Conservation (phyloP, 2,888 invertebrate genomes). For the Cyrtodaria siliqua region DNA sequence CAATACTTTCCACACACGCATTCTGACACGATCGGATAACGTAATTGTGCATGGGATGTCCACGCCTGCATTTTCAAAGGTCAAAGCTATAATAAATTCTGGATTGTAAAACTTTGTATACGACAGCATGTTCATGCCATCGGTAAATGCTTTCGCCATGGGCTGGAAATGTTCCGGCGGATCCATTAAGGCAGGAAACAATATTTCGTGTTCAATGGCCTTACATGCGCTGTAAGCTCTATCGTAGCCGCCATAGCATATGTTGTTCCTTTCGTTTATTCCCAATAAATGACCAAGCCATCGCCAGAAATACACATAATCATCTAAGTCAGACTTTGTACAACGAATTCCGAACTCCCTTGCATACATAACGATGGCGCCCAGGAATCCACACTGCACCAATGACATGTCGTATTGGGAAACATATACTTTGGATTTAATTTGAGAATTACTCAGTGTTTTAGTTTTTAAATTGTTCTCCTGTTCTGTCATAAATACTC, state of each 20-base stretch:
- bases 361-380: constrained; percentile 89
- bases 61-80: background rate
- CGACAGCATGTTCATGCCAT: constrained; percentile 65
- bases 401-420: constrained; percentile 94
- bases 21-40: background rate
- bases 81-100: constrained; percentile 11
- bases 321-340: constrained; percentile 90
- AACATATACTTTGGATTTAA: constrained; percentile 86
- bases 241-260: constrained; percentile 72
- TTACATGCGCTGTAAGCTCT: constrained; percentile 71
- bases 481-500: constrained; percentile 86
- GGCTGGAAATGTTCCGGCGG: constrained; percentile 74
- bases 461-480: background rate
- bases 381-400: constrained; percentile 95
- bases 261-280: constrained; percentile 89
- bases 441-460: background rate
- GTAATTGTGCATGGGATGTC: constrained; percentile 4
- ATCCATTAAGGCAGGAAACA: constrained; percentile 69
- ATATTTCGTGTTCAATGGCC: constrained; percentile 74
- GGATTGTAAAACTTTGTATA: background rate
- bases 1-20: background rate
- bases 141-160: constrained; percentile 78
- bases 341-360: constrained; percentile 90
- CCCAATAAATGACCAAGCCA: constrained; percentile 93
- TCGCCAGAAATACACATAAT: constrained; percentile 94